Conservation (phyloP, 2,888 invertebrate species). For the Flexamia atlantica region DNA sequence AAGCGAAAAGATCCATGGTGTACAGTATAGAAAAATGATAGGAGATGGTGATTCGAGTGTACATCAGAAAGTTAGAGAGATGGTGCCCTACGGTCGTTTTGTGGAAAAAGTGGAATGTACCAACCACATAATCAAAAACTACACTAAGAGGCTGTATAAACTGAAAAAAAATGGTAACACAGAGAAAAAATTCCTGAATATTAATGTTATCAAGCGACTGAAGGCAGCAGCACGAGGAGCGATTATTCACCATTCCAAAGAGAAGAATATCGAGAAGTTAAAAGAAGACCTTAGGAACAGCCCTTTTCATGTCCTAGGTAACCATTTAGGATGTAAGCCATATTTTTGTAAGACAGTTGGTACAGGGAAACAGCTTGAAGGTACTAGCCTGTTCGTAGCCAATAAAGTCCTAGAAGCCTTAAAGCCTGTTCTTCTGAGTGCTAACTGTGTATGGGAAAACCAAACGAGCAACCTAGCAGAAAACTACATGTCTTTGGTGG, state of each 20-base stretch:
- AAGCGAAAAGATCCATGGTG: too few species aligned
- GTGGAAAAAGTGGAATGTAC: slow-evolving; percentile 54
- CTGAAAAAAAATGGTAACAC: slow-evolving; percentile 37
- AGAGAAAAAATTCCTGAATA: slow-evolving; percentile 52
- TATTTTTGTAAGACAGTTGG: slow-evolving; percentile 11
- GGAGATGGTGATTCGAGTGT: too few species aligned
- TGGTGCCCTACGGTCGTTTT: slow-evolving; percentile 3
- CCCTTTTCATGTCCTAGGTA: slow-evolving; percentile 60
- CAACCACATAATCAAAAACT: slow-evolving; percentile 60
- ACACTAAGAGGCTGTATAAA: slow-evolving; percentile 57
- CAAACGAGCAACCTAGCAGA: slow-evolving; percentile 64
- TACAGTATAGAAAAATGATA: too few species aligned
- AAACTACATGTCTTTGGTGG: slow-evolving; percentile 63
- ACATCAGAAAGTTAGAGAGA: too few species aligned
- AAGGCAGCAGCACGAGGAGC: slow-evolving; percentile 56
- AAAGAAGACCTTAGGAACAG: slow-evolving; percentile 57
- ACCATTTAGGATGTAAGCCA: slow-evolving; percentile 54
- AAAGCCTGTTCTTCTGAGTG: slow-evolving; percentile 61
- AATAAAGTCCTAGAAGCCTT: slow-evolving; percentile 48
- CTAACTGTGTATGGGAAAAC: slow-evolving; percentile 40
- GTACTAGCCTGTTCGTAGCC: slow-evolving; percentile 35
- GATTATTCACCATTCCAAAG: slow-evolving; percentile 39
- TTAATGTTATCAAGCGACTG: slow-evolving; percentile 37
- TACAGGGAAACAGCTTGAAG: slow-evolving; percentile 23
- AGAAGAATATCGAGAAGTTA: slow-evolving; percentile 57